Evolutionary conservation across 1,140 invertebrate species (phyloP), one percentile per base, ranked within the genome.

Genomic region (Drosophila equinoxialis): DNA sequence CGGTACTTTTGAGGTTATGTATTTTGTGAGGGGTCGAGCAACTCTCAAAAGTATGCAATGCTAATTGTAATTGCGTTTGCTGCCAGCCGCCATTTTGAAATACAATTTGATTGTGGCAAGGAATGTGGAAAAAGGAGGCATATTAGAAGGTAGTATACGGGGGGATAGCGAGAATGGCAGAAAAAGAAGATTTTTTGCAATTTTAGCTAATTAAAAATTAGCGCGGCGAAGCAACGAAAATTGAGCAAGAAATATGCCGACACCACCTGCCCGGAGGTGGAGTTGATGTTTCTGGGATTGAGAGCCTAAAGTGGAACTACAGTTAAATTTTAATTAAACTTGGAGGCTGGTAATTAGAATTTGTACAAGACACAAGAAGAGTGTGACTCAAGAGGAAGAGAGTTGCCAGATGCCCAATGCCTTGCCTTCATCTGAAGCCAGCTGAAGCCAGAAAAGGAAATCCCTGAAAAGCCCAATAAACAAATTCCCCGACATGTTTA

Each of bases 401-500:
- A 23, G 45, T 61, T 51, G 65, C 66, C 82, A 85, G 74, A 86
- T 84, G 78, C 78, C 81, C 51, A 51, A n/a, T 2, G 62, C 39
- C 20, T 14, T 10, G 41, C 35, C 8, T 8, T 39, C 26, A 17
- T 10, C 17, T 41, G 14, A 58, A 26, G 48, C 58, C 64, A 11
- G 2, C 17, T 41, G 14, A 58, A 26, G 48, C 58, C 64, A 11
- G 2, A 23, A 20, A 51, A 41, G 58, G 65, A 75, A 74, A 77
- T 77, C 66, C 79, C 69, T 48, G 62, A 70, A 69, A 79, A 76
- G 74, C 58, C 79, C 89, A 87, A 90, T 90, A 90, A 90, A 89
- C 83, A 85, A 91, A 90, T 90, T 90, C 89, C 81, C 76, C 75
- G 89, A 76, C 87, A 90, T 90, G 80, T 89, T 90, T 85, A 89